These are phyloP conservation scores for Furcifer pardalis DNA, from an alignment of 2,797 vertebrate genomes.

Conservation along the genomic window DNA sequence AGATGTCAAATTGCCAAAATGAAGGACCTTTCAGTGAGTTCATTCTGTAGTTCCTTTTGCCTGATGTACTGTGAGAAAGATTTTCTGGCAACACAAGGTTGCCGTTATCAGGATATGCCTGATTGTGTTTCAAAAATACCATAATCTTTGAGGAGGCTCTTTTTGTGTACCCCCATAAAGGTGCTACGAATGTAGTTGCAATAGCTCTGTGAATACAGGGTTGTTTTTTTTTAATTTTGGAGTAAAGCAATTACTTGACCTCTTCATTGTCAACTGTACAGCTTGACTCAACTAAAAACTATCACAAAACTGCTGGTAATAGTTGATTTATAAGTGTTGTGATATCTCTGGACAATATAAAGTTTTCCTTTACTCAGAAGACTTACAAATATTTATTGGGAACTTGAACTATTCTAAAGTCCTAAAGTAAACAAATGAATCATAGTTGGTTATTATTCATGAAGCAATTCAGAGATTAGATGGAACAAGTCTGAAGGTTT, in stretches of 20 bases:
- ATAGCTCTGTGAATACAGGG: background rate
- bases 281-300: background rate
- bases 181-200: background rate
- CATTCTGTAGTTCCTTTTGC: too few species aligned
- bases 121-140: too few species aligned
- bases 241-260: background rate
- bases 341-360: background rate
- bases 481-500: conserved; percentile 9
- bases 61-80: too few species aligned
- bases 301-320: background rate
- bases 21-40: too few species aligned
- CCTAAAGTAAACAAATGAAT: background rate
- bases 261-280: background rate
- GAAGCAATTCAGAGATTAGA: background rate
- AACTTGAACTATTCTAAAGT: background rate
- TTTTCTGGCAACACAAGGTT: too few species aligned
- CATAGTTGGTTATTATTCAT: background rate
- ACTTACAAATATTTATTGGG: background rate
- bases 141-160: too few species aligned
- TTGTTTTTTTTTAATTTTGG: background rate
- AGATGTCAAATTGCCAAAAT: too few species aligned
- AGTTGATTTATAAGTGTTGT: background rate
- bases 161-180: too few species aligned
- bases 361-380: background rate
- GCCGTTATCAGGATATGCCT: too few species aligned